A percentile compares a stretch with the other conserved stretches of the same genome.
Evolutionary conservation across 2,113 vertebrate species (phyloP).

Genomic region (Cynopterus brachyotis): DNA sequence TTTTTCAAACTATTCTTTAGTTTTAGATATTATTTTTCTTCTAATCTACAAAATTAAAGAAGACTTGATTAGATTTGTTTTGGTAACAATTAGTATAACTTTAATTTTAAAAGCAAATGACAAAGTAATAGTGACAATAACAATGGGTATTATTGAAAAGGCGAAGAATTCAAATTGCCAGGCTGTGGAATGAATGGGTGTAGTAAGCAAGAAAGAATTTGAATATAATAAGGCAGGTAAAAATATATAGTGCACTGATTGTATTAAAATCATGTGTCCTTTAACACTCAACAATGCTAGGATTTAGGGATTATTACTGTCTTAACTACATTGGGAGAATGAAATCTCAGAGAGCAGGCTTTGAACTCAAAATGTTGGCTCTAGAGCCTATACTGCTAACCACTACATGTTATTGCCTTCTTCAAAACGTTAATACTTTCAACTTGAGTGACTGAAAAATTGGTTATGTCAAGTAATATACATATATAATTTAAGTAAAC

Average conservation of each 20-base stretch:
- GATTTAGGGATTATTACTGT: background rate
- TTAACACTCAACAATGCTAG: background rate
- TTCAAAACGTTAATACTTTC: background rate
- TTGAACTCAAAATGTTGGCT: background rate
- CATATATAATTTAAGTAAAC: background rate
- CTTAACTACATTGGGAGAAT: background rate
- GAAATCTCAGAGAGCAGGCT: background rate
- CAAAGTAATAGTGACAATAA: background rate
- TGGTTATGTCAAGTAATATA: background rate
- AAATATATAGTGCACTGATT: background rate
- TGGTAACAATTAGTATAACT: background rate
- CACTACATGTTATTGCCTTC: background rate
- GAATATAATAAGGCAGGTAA: background rate
- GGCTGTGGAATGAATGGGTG: background rate
- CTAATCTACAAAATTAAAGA: background rate
- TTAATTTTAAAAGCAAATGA: conserved; percentile 18
- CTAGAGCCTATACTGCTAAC: background rate
- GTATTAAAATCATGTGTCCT: background rate
- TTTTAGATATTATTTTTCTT: background rate
- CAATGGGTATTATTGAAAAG: background rate
- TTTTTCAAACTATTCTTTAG: background rate
- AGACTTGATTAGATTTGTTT: background rate
- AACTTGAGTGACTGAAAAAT: background rate
- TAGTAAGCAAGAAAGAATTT: background rate
- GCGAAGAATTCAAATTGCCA: background rate